Percentiles rank a stretch among this genome's conserved stretches.
phyloP scores from a whole-genome alignment of 2,888 invertebrate species.

The Protula sp. region DNA sequence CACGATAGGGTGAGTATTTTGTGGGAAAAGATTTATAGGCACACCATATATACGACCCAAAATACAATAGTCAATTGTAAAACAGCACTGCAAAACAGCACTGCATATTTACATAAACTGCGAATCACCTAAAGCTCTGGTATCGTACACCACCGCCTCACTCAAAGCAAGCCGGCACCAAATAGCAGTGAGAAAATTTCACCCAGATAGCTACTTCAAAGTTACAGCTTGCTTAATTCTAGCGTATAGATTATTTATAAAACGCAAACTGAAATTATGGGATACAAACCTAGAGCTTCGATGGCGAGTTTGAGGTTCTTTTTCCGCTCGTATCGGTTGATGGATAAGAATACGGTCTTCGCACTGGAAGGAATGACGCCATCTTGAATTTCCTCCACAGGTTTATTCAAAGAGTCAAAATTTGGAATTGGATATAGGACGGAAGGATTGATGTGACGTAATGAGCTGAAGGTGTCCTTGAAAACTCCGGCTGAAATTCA shows the following conservation, averaged over 20 bases:
- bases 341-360: slow-evolving; percentile 71
- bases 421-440: slow-evolving; percentile 93
- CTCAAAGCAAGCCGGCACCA: too few relatives aligned
- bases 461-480: slow-evolving; percentile 72
- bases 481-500: slow-evolving; percentile 69
- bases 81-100: too few relatives aligned
- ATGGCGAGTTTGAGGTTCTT: slow-evolving; percentile 88
- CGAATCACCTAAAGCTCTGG: too few relatives aligned
- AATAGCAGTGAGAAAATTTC: too few relatives aligned
- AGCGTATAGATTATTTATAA: too few relatives aligned
- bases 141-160: too few relatives aligned
- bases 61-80: too few relatives aligned
- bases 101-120: too few relatives aligned
- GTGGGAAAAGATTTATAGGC: not conserved
- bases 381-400: slow-evolving; percentile 28
- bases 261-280: too few relatives aligned
- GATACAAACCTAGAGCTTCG: slow-evolving; percentile 69
- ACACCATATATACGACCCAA: too few relatives aligned
- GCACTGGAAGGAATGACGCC: slow-evolving; percentile 39
- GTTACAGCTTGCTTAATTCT: too few relatives aligned
- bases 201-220: too few relatives aligned
- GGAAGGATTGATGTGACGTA: slow-evolving; percentile 64
- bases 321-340: slow-evolving; percentile 95
- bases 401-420: slow-evolving; percentile 55
- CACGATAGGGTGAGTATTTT: not conserved